Percentiles rank a stretch among this genome's conserved stretches.
These are phyloP conservation scores for cat (Felis catus) DNA, from an alignment of 2,113 vertebrate genomes.

Conservation along the genomic window DNA sequence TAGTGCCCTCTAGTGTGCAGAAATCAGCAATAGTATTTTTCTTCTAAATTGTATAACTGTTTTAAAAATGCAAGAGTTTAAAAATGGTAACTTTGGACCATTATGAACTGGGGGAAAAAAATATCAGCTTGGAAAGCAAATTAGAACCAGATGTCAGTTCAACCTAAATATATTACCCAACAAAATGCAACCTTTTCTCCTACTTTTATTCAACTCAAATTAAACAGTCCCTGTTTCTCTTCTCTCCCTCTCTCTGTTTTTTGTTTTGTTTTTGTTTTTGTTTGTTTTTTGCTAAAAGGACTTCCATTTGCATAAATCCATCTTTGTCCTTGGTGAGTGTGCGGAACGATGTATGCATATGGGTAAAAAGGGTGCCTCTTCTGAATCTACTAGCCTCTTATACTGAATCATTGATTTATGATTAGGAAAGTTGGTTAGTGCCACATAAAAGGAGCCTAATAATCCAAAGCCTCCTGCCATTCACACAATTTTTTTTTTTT, in stretches of 20 bases:
- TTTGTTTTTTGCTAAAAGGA: background rate
- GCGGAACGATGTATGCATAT: rapidly evolving
- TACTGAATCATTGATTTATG: background rate
- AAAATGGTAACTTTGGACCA: constrained; percentile 17
- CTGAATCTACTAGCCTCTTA: background rate
- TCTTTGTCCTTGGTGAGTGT: background rate
- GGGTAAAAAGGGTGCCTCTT: background rate
- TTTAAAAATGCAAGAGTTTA: background rate
- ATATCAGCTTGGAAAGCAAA: constrained; percentile 42
- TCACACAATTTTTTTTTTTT: background rate
- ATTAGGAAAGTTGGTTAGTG: background rate
- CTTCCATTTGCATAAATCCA: background rate
- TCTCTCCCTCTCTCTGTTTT: background rate
- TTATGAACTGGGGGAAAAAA: constrained; percentile 23
- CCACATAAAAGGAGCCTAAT: background rate
- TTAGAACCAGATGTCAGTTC: constrained; percentile 54
- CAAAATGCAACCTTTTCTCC: background rate
- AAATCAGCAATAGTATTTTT: constrained; percentile 4
- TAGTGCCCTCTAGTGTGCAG: constrained; percentile 83
- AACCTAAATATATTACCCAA: constrained; percentile 36
- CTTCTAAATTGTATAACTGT: background rate
- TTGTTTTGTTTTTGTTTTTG: no score
- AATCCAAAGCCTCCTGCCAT: background rate
- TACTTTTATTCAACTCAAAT: background rate
- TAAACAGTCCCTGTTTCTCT: background rate